A percentile compares a stretch with the other conserved stretches of the same genome.
Conservation (phyloP, 92 coral and sea anemone genomes). For the Pocillopora meandrina region DNA sequence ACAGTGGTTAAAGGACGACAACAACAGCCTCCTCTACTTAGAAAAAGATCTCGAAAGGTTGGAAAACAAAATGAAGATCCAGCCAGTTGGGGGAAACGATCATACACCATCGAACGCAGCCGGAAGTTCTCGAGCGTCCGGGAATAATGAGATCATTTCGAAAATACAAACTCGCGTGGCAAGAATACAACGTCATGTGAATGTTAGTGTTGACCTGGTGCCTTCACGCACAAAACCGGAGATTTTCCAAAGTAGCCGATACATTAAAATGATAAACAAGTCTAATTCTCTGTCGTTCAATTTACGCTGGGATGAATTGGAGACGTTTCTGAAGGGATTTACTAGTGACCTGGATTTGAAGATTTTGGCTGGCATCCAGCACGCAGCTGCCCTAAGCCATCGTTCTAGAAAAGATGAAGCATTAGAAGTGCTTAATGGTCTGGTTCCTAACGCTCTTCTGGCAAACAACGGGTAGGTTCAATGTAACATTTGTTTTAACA, state of each 20-base stretch:
- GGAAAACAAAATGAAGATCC: conserved; percentile 33
- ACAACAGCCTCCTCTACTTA: conserved; percentile 14
- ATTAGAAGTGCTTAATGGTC: conserved; percentile 7
- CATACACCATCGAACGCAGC: neutral
- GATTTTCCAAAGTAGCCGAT: conserved; percentile 35
- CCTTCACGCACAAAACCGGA: conserved; percentile 36
- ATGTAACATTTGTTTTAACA: neutral
- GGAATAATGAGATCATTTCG: conserved; percentile 28
- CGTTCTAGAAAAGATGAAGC: conserved; percentile 28
- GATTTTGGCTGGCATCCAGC: conserved; percentile 44
- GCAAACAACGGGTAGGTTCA: conserved; percentile 13
- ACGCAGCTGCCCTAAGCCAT: conserved; percentile 28
- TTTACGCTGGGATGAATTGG: conserved; percentile 41
- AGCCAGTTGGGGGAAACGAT: neutral
- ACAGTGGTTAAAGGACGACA: conserved; percentile 5
- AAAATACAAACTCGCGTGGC: conserved; percentile 26
- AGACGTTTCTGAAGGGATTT: conserved; percentile 29
- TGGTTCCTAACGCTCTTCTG: conserved; percentile 15
- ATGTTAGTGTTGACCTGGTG: conserved; percentile 10
- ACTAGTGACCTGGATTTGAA: conserved; percentile 28
- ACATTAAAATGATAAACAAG: conserved; percentile 38
- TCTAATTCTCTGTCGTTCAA: conserved; percentile 17
- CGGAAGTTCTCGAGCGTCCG: conserved; percentile 5
- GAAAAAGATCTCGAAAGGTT: conserved; percentile 42
- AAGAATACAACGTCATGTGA: conserved; percentile 12